These are phyloP conservation scores for Mantis religiosa DNA, from an alignment of 2,888 invertebrate genomes.

Conservation along the genomic window DNA sequence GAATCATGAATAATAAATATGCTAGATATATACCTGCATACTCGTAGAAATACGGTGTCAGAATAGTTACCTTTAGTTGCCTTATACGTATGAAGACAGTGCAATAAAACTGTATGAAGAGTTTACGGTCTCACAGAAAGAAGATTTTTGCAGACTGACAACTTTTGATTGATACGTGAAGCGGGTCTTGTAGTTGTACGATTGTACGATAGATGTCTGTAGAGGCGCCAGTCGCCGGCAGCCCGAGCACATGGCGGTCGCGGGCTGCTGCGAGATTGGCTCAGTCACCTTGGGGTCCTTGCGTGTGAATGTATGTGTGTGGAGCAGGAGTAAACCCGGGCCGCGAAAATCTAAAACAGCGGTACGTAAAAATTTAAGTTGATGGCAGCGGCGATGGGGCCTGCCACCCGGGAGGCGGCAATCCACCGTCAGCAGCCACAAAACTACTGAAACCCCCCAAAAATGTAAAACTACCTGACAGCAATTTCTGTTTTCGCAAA, in stretches of 20 bases:
- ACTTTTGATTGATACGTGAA: not conserved
- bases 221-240: not conserved
- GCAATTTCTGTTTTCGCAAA: not conserved
- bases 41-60: too few species aligned
- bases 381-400: not conserved
- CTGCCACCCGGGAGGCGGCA: not conserved
- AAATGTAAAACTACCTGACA: not conserved
- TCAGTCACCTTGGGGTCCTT: constrained; percentile 5
- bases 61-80: too few species aligned
- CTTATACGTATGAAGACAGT: too few species aligned
- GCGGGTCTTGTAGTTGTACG: not conserved
- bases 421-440: not conserved
- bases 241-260: not conserved
- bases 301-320: constrained; percentile 1
- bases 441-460: not conserved
- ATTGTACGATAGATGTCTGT: not conserved
- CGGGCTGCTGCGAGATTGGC: not conserved
- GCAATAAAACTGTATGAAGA: too few species aligned
- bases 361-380: not conserved
- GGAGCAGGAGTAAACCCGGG: not conserved
- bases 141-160: not conserved
- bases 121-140: not conserved
- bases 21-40: too few species aligned
- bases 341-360: not conserved
- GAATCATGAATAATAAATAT: too few species aligned